Conservation (phyloP, 2,797 vertebrate species). For the Cichlasoma orientale region DNA sequence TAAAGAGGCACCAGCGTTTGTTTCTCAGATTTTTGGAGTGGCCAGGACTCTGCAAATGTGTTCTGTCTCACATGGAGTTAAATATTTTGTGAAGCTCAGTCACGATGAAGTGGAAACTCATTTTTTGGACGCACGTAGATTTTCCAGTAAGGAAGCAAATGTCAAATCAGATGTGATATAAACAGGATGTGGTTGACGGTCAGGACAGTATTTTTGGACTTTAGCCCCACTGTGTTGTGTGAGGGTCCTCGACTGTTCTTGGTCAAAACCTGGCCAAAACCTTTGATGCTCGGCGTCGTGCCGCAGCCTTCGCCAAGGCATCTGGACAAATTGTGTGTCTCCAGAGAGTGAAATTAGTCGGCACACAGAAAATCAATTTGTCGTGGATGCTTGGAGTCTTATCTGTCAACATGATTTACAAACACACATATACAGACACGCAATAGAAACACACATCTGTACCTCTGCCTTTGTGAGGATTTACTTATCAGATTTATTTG, state of each 20-base stretch:
- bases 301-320: neutral
- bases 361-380: neutral
- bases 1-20: neutral
- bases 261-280: neutral
- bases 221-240: neutral
- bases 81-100: neutral
- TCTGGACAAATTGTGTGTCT: slow-evolving; percentile 4
- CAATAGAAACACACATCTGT: neutral
- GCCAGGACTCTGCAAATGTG: neutral
- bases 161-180: neutral
- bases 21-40: neutral
- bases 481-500: too few species aligned
- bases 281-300: neutral
- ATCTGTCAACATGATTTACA: too few species aligned
- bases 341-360: neutral
- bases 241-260: neutral
- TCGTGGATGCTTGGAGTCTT: too few species aligned
- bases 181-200: neutral
- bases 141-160: neutral
- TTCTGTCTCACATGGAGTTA: neutral
- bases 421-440: neutral
- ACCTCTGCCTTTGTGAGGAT: too few species aligned
- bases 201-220: neutral
- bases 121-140: neutral
- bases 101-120: neutral